phyloP scores from a whole-genome alignment of 1,140 invertebrate species.

The Drosophila teissieri region DNA sequence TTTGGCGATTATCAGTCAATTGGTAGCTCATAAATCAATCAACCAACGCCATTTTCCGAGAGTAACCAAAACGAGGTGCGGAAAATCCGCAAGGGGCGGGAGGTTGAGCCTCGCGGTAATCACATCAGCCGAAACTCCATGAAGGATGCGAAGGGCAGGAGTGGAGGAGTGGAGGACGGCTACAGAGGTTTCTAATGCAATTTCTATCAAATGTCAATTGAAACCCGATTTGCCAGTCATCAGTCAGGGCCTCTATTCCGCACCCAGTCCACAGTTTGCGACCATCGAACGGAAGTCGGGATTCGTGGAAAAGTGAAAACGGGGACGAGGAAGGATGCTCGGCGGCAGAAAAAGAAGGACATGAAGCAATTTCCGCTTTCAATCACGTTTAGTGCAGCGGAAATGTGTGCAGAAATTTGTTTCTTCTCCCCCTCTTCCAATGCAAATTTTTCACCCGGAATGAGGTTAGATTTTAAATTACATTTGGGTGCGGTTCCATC shows the following conservation, averaged over 20 bases:
- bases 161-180: not conserved
- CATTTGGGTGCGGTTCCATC: slow-evolving; percentile 30
- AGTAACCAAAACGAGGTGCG: slow-evolving; percentile 3
- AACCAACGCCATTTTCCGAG: not conserved
- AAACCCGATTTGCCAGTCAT: slow-evolving; percentile 68
- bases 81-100: not conserved
- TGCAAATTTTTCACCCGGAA: slow-evolving; percentile 9
- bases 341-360: slow-evolving; percentile 31
- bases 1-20: not conserved
- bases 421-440: slow-evolving; percentile 6
- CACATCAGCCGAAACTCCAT: slow-evolving; percentile 52
- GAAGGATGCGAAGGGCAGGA: not conserved
- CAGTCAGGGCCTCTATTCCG: slow-evolving; percentile 47
- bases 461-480: slow-evolving; percentile 33
- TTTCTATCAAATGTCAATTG: slow-evolving; percentile 78
- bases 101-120: slow-evolving; percentile 50
- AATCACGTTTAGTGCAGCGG: slow-evolving; percentile 71
- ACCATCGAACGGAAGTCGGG: slow-evolving; percentile 65
- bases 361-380: slow-evolving; percentile 75
- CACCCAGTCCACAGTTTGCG: slow-evolving; percentile 45
- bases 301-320: slow-evolving; percentile 17
- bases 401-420: slow-evolving; percentile 64
- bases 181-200: slow-evolving; percentile 57
- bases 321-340: slow-evolving; percentile 9
- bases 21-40: not conserved